Evolutionary conservation across 2,888 invertebrate genomes (phyloP).

Genomic region (Drosophila fungiperda): DNA sequence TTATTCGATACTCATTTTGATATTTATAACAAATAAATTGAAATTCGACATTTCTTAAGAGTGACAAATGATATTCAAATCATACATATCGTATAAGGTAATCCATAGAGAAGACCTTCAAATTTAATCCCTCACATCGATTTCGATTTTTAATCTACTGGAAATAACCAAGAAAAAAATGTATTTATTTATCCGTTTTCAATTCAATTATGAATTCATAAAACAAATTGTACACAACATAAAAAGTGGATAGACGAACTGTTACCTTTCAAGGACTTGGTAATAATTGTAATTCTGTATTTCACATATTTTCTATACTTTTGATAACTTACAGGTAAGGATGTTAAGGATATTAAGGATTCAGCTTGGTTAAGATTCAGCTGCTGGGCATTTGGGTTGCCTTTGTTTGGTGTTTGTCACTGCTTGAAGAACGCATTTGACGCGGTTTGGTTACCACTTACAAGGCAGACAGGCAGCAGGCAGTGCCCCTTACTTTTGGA

Average conservation of each 20-base stretch:
- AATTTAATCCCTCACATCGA: neutral
- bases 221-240: no score
- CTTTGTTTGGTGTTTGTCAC: conserved; percentile 32
- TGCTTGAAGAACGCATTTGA: conserved; percentile 59
- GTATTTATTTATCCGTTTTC: no score
- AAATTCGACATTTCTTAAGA: neutral
- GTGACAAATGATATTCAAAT: neutral
- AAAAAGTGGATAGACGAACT: no score
- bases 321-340: neutral
- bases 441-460: conserved; percentile 30
- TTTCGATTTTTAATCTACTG: no score
- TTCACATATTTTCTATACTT: neutral
- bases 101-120: neutral
- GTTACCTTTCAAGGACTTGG: no score
- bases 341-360: conserved; percentile 5
- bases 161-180: no score
- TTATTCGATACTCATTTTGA: neutral
- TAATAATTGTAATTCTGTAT: neutral
- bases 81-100: no score
- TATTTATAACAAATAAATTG: neutral
- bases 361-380: conserved; percentile 14
- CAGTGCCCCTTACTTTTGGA: neutral
- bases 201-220: no score
- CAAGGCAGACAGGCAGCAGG: neutral
- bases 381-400: conserved; percentile 26